Conservation (phyloP, 2,797 vertebrate genomes). For the Melanotaenia nigrans region DNA sequence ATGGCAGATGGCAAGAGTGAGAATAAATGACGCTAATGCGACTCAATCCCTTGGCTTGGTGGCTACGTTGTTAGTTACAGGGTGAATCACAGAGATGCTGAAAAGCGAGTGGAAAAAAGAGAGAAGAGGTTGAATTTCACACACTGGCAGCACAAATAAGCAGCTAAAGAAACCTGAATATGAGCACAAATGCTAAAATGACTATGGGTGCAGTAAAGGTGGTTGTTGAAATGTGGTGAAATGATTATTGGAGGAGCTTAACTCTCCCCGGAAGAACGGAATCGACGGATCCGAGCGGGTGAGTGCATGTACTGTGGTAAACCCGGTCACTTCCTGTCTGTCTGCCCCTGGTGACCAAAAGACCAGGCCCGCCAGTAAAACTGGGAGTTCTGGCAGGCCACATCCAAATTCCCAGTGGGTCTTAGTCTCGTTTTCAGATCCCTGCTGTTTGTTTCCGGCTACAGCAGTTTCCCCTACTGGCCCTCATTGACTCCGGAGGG, state of each 20-base stretch:
- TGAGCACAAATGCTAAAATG: constrained; percentile 38
- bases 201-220: constrained; percentile 14
- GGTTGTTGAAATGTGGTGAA: constrained; percentile 38
- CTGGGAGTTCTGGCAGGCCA: no score
- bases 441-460: no score
- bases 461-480: no score
- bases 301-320: no score
- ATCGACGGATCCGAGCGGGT: no score
- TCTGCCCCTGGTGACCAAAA: no score
- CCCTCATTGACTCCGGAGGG: no score
- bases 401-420: no score
- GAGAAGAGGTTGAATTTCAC: constrained; percentile 46
- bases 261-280: no score
- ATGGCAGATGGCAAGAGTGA: constrained; percentile 78
- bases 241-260: constrained; percentile 4
- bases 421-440: no score
- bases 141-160: constrained; percentile 36
- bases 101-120: constrained; percentile 29
- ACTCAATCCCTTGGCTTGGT: constrained; percentile 51
- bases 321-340: no score
- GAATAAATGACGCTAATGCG: constrained; percentile 49
- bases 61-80: constrained; percentile 29
- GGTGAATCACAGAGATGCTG: constrained; percentile 46
- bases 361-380: no score
- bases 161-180: constrained; percentile 50